These are phyloP conservation scores for Rhea americana DNA, from an alignment of 2,113 vertebrate species.

Conservation along the genomic window DNA sequence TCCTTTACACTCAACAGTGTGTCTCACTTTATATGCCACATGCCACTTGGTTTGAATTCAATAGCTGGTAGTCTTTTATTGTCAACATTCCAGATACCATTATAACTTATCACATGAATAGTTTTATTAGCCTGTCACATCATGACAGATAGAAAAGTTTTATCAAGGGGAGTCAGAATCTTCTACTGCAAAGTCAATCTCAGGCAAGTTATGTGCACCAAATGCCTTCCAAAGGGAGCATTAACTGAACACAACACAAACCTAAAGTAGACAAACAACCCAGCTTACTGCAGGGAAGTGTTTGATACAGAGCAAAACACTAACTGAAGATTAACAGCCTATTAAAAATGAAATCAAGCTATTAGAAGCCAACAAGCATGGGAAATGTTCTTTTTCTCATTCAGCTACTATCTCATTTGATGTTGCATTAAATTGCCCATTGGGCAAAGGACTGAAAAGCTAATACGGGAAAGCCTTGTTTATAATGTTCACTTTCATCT, in stretches of 20 bases:
- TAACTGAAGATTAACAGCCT: constrained; percentile 58
- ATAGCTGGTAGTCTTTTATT: constrained; percentile 51
- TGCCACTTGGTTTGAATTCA: constrained; percentile 11
- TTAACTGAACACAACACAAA: constrained; percentile 63
- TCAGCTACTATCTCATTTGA: constrained; percentile 49
- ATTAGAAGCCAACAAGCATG: constrained; percentile 51
- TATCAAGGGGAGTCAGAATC: constrained; percentile 66
- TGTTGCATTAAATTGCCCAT: constrained; percentile 63
- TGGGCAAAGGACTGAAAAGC: constrained; percentile 60
- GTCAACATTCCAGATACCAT: constrained; percentile 49
- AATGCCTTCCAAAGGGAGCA: constrained; percentile 54
- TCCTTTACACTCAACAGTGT: background rate
- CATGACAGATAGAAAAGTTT: constrained; percentile 64
- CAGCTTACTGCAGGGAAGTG: constrained; percentile 50
- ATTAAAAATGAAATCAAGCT: constrained; percentile 72
- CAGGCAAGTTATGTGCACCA: constrained; percentile 32
- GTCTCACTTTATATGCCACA: background rate
- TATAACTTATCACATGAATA: constrained; percentile 57
- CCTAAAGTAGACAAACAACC: constrained; percentile 34
- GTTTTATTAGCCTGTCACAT: constrained; percentile 69
- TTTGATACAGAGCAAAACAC: constrained; percentile 61
- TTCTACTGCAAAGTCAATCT: constrained; percentile 56
- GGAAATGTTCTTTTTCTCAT: constrained; percentile 58
- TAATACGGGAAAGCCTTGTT: constrained; percentile 57
- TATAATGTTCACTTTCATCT: constrained; percentile 71